Evolutionary conservation across 2,888 invertebrate genomes (phyloP).

Genomic region (Andrena fulva): DNA sequence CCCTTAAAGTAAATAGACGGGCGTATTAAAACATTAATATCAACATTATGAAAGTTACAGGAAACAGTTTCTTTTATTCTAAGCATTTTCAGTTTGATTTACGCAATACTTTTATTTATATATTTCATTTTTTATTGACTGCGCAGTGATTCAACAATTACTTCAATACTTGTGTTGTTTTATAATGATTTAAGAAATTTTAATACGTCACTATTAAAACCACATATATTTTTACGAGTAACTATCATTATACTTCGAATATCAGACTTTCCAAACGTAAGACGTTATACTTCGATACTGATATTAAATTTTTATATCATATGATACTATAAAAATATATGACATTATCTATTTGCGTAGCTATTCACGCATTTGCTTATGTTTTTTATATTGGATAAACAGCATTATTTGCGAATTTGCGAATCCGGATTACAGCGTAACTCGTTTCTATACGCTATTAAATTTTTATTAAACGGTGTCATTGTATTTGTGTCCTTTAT

Average conservation of each 20-base stretch:
- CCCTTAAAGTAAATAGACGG: conserved; percentile 28
- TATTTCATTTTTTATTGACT: conserved; percentile 30
- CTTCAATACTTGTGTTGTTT: conserved; percentile 39
- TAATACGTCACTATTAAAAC: conserved; percentile 52
- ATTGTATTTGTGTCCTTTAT: conserved; percentile 19
- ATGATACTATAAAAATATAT: conserved; percentile 16
- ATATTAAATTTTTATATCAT: conserved; percentile 19
- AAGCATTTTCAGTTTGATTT: conserved; percentile 25
- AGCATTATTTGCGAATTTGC: background rate
- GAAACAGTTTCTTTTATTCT: background rate
- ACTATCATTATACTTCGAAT: conserved; percentile 45
- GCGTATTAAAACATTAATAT: conserved; percentile 11
- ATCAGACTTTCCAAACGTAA: conserved; percentile 28
- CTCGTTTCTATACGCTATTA: conserved; percentile 13
- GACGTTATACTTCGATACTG: conserved; percentile 18
- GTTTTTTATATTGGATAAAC: conserved; percentile 15
- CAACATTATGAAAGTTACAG: conserved; percentile 9
- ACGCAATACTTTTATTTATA: conserved; percentile 17
- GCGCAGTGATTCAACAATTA: conserved; percentile 28
- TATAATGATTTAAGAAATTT: conserved; percentile 36
- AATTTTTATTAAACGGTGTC: conserved; percentile 11
- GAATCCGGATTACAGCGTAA: background rate
- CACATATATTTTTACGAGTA: conserved; percentile 57
- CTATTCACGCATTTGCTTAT: conserved; percentile 17
- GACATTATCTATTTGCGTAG: conserved; percentile 23